These are phyloP conservation scores for Lateolabrax maculatus DNA, from an alignment of 2,797 vertebrate genomes.

Conservation along the genomic window DNA sequence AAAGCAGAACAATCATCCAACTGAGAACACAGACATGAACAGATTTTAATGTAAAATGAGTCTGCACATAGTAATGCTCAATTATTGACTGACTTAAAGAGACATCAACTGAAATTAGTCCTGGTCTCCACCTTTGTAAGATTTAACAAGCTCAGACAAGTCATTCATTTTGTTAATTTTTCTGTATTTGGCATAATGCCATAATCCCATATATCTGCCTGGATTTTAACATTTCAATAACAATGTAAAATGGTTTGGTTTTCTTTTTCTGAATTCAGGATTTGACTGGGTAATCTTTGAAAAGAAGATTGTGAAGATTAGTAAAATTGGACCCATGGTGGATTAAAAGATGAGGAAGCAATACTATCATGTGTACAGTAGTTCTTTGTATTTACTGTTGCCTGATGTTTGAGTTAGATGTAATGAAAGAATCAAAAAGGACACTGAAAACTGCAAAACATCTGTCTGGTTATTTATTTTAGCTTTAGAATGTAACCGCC, in stretches of 20 bases:
- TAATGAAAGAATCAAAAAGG: not conserved
- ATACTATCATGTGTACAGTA: not conserved
- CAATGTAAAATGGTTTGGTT: not conserved
- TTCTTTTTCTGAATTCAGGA: not conserved
- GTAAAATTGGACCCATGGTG: not conserved
- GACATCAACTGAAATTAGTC: constrained; percentile 7
- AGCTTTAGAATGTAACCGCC: not conserved
- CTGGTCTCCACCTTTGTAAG: not conserved
- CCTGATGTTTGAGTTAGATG: not conserved
- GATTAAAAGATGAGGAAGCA: not conserved
- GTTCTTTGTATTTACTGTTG: not conserved
- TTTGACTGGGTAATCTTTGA: not conserved
- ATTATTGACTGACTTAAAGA: constrained; percentile 11
- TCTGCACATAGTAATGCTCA: constrained; percentile 2
- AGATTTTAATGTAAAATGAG: constrained; percentile 19
- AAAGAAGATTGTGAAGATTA: not conserved
- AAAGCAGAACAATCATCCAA: not conserved
- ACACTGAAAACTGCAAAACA: not conserved
- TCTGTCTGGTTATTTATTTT: not conserved
- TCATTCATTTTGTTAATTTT: not conserved
- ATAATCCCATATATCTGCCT: too few relatives aligned
- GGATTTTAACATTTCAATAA: not conserved
- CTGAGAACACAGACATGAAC: constrained; percentile 8
- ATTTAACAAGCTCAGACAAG: not conserved
- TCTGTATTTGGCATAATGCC: not conserved